A percentile compares a stretch with the other conserved stretches of the same genome.
Conservation (phyloP, 2,888 invertebrate genomes). For the Oscheius sp. region DNA sequence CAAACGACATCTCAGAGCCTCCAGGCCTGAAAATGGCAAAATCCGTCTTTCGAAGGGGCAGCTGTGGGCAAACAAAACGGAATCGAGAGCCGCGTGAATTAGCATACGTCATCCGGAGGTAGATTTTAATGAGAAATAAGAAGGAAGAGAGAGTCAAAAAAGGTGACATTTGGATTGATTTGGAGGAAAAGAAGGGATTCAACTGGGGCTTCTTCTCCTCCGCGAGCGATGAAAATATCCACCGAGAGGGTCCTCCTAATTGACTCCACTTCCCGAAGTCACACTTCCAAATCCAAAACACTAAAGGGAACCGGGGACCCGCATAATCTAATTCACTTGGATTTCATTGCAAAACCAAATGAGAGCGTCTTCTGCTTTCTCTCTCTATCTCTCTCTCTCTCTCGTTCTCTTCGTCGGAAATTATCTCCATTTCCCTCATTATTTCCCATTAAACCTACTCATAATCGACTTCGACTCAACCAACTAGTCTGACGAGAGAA, state of each 20-base stretch:
- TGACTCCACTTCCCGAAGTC: too few relatives aligned
- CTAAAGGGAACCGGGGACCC: not conserved
- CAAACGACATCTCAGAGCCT: conserved; percentile 52
- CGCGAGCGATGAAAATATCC: too few relatives aligned
- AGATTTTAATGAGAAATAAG: conserved; percentile 4
- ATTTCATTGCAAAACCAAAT: too few relatives aligned
- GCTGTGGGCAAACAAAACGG: conserved; percentile 17
- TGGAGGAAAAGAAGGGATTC: not conserved
- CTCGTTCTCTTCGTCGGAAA: too few relatives aligned
- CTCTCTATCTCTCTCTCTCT: too few relatives aligned
- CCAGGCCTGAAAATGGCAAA: not conserved
- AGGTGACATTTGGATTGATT: not conserved
- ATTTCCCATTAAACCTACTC: too few relatives aligned
- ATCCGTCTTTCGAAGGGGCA: conserved; percentile 11
- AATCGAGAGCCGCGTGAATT: conserved; percentile 28
- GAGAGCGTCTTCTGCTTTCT: too few relatives aligned
- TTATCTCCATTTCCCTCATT: too few relatives aligned
- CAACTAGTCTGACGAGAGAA: not conserved
- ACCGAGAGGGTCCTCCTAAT: too few relatives aligned
- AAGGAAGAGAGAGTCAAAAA: not conserved
- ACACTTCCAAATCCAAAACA: not conserved
- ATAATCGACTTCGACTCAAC: too few relatives aligned
- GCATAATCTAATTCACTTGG: too few relatives aligned
- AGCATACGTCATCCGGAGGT: conserved; percentile 28
- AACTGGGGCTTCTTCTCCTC: not conserved